Evolutionary conservation across 1,140 invertebrate species (phyloP), one percentile per base, ranked within the genome.

Genomic region (Heliconius congener): DNA sequence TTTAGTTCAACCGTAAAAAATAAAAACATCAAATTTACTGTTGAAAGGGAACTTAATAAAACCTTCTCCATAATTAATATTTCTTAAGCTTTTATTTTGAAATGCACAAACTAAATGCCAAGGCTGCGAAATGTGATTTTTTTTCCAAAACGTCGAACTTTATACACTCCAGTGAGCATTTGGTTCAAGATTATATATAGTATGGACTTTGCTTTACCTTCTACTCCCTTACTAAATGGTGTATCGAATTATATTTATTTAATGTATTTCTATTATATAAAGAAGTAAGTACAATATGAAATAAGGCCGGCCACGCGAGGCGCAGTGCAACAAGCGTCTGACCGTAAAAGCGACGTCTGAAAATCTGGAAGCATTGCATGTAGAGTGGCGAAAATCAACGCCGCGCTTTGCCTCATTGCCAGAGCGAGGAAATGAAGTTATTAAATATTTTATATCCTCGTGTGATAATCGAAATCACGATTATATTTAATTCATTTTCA

Each of bases 1-100:
- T 23, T 23, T 8, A 57, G 19, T 57, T 66, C 60, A 66, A 66
- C 27, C 9, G 23, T 30, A 30, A 30, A 66, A 27, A 66, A 60
- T 9, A 16, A 66, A 30, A 30, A 3, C 60, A 66, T 66, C 8
- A 66, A 66, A 66, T 30, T 13, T 13, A 66, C 27, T 66, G 8
- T 60, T 23, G 55, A 23, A 60, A 60, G 19, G 8, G 5, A 66
- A 66, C 60, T 27, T 66, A 66, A 66, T 30, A 66, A 66, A 13
- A 27, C 5, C 9, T 16, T 30, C 60, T n/a, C 9, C 11, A 52
- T 19, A 66, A 66, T 66, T 66, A 66, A 66, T 30, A 30, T 66
- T 66, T 66, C 60, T 66, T 66, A 30, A 66, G 27, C 60, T 66
- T 66, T 27, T 66, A 66, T 66, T 66, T 66, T 30, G 13, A 66